Conservation (phyloP, 2,113 vertebrate genomes). For the Crotalus tigris region DNA sequence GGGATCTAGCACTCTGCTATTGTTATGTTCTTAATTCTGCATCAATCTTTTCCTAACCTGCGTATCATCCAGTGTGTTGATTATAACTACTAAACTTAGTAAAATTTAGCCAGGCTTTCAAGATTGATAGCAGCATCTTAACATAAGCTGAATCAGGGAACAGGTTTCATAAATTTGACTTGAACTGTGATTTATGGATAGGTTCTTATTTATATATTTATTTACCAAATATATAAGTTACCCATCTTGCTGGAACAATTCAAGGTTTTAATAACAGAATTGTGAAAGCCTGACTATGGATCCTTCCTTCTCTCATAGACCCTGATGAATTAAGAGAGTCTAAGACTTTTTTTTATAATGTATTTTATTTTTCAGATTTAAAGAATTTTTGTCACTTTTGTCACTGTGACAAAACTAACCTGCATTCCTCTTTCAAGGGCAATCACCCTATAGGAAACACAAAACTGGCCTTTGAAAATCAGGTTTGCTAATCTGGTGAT, state of each 20-base stretch:
- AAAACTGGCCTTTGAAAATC: too few relatives aligned
- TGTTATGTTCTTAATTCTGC: not conserved
- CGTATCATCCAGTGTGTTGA: not conserved
- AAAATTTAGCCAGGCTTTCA: not conserved
- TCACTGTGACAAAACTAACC: too few relatives aligned
- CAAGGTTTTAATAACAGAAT: not conserved
- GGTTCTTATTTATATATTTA: not conserved
- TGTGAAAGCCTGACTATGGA: too few relatives aligned
- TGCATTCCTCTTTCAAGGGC: too few relatives aligned
- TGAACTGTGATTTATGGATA: not conserved
- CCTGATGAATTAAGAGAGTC: too few relatives aligned
- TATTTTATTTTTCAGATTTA: too few relatives aligned
- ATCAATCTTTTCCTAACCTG: not conserved
- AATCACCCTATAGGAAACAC: too few relatives aligned
- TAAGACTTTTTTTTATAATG: too few relatives aligned
- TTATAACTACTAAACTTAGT: not conserved
- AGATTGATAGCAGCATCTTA: not conserved
- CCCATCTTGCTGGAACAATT: not conserved
- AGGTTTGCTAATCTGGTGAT: too few relatives aligned
- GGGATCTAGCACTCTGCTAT: not conserved
- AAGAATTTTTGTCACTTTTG: too few relatives aligned
- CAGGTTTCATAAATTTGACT: not conserved
- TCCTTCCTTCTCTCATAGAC: too few relatives aligned
- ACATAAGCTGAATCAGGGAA: not conserved
- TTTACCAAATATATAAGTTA: not conserved